Percentiles rank a stretch among this genome's conserved stretches.
These are phyloP conservation scores for Boulengeromyrus knoepffleri DNA, from an alignment of 2,113 vertebrate genomes.

Conservation along the genomic window DNA sequence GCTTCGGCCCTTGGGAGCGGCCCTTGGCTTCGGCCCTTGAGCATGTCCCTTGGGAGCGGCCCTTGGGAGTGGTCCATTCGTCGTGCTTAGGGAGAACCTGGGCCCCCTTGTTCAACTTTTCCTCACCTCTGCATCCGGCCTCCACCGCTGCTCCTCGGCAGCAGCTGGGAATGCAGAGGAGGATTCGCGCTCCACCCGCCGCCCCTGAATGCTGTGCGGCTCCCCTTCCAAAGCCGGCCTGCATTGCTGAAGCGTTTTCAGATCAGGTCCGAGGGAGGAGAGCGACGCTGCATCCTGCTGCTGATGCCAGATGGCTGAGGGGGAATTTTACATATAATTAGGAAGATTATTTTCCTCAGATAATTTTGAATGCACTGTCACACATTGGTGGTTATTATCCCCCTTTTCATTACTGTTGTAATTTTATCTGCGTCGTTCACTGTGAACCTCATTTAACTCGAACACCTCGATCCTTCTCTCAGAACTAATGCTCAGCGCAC, in stretches of 20 bases:
- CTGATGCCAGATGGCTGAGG: neutral
- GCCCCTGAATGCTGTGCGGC: neutral
- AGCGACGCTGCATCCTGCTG: neutral
- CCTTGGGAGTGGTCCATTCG: neutral
- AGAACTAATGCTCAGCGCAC: neutral
- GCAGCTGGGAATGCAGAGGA: neutral
- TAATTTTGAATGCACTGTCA: neutral
- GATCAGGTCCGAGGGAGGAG: neutral
- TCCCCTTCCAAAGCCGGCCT: neutral
- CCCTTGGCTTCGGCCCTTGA: no score
- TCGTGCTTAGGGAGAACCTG: neutral
- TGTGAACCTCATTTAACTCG: neutral
- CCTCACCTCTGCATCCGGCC: neutral
- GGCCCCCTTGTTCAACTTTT: constrained; percentile 26
- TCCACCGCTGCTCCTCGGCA: neutral
- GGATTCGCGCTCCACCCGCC: neutral
- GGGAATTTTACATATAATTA: neutral
- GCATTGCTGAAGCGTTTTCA: neutral
- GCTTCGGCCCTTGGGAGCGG: no score
- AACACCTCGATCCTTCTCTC: neutral
- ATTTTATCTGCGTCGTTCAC: neutral
- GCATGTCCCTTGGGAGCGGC: no score
- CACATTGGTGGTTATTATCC: neutral
- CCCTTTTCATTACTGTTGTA: neutral
- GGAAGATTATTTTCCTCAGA: neutral